A percentile compares a stretch with the other conserved stretches of the same genome.
phyloP scores from a whole-genome alignment of 2,797 vertebrate species.

The Cyprinella venusta region DNA sequence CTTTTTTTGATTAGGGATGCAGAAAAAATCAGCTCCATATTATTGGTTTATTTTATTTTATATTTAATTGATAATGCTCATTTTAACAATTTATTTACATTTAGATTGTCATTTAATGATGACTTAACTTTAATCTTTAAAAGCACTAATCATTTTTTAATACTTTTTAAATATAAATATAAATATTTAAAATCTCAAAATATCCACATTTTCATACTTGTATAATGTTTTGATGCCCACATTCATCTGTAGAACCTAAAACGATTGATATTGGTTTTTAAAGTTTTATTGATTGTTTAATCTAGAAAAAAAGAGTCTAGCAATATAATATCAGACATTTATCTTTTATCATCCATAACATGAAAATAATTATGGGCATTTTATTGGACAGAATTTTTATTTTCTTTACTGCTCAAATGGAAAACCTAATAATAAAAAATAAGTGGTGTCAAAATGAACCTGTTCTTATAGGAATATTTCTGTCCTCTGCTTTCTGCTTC shows the following conservation, averaged over 20 bases:
- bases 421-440: background rate
- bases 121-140: background rate
- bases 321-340: background rate
- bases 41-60: background rate
- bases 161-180: background rate
- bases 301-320: background rate
- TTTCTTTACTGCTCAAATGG: background rate
- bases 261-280: background rate
- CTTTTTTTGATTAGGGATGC: background rate
- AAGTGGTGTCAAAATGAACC: background rate
- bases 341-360: background rate
- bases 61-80: background rate
- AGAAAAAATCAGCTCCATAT: too few species aligned
- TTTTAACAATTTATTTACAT: background rate
- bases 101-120: background rate
- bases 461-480: background rate
- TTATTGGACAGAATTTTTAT: background rate
- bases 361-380: background rate
- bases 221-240: background rate
- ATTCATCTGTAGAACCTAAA: background rate
- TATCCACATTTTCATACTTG: background rate
- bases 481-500: background rate
- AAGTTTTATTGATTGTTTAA: background rate
- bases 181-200: background rate
- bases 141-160: background rate